Conservation (phyloP, 2,797 vertebrate species). For the Lagorchestes hirsutus region DNA sequence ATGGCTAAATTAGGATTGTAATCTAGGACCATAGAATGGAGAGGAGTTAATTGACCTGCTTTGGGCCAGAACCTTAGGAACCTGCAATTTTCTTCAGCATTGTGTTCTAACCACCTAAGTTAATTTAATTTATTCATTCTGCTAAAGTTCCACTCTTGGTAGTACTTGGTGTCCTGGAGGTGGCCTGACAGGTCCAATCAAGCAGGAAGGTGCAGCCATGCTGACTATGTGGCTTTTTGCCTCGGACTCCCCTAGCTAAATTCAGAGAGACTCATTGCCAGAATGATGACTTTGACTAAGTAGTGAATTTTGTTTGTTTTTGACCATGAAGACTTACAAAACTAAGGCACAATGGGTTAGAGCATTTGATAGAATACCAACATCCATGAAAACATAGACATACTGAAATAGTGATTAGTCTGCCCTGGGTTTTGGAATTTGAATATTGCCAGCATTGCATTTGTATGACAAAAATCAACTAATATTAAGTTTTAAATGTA, state of each 20-base stretch:
- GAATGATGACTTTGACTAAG: neutral
- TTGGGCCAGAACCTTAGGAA: neutral
- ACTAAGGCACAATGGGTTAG: neutral
- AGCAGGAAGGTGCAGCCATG: neutral
- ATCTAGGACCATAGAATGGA: neutral
- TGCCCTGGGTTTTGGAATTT: neutral
- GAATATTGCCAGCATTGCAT: neutral
- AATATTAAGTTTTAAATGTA: neutral
- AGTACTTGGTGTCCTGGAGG: neutral
- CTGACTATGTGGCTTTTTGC: neutral
- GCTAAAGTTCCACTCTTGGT: neutral
- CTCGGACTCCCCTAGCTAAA: neutral
- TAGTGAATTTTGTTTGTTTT: neutral
- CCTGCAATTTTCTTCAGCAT: neutral
- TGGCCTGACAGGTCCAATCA: neutral
- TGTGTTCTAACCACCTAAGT: neutral
- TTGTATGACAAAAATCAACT: neutral
- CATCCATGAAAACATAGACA: neutral
- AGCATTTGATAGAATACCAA: neutral
- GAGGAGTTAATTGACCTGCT: neutral
- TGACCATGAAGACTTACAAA: neutral
- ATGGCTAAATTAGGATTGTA: neutral
- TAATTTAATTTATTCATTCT: neutral
- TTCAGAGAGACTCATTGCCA: neutral
- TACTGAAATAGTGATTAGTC: neutral